phyloP scores from a whole-genome alignment of 2,113 vertebrate genomes.

The Pedionomus torquatus region DNA sequence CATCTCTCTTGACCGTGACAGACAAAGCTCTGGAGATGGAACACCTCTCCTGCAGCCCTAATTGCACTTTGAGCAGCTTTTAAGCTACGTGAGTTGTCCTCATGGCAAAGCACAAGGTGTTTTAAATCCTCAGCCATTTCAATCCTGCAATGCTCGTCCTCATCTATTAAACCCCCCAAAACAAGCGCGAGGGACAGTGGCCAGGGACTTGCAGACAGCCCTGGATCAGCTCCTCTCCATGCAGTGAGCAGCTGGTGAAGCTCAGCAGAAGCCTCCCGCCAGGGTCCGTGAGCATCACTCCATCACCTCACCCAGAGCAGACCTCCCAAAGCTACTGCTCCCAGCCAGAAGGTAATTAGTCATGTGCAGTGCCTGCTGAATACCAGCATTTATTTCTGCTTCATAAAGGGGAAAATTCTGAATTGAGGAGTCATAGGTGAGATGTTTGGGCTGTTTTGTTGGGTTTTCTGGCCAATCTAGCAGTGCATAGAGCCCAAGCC shows the following conservation, averaged over 20 bases:
- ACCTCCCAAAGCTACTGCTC: background rate
- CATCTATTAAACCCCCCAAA: background rate
- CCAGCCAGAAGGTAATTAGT: background rate
- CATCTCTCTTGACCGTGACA: background rate
- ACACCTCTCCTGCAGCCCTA: background rate
- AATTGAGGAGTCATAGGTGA: background rate
- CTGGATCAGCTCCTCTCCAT: background rate
- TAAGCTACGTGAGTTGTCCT: accelerated
- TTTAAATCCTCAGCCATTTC: background rate
- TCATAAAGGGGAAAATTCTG: background rate
- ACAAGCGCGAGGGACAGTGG: background rate
- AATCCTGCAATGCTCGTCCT: accelerated
- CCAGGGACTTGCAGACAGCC: background rate
- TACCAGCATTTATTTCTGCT: background rate
- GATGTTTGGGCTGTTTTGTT: background rate
- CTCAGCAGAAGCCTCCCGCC: background rate
- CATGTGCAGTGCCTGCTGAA: background rate
- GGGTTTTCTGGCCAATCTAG: background rate
- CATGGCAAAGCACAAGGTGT: background rate
- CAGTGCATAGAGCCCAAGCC: background rate
- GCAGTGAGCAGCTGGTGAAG: accelerated
- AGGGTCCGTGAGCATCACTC: accelerated
- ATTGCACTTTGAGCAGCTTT: background rate
- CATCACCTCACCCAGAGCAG: background rate
- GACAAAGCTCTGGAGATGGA: background rate